Conservation (phyloP, 2,888 invertebrate species). For the Platypus cylindrus region DNA sequence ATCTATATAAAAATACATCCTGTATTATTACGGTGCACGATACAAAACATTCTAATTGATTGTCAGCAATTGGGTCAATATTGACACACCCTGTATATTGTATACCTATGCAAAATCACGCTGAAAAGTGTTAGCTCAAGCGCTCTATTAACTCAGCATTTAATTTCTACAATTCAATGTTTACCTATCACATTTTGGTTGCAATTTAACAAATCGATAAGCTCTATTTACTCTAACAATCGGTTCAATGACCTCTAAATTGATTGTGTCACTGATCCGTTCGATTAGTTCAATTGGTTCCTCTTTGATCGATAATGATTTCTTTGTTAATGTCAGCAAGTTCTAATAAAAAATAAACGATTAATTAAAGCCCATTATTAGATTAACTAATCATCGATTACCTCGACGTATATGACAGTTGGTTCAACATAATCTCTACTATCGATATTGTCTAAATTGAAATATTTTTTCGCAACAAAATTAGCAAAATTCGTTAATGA, state of each 20-base stretch:
- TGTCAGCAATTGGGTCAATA: too few species aligned
- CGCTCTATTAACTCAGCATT: neutral
- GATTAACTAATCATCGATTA: conserved; percentile 22
- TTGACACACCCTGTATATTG: conserved; percentile 1
- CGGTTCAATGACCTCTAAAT: conserved; percentile 72
- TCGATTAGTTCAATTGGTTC: conserved; percentile 62
- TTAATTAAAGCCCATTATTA: neutral
- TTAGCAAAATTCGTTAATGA: conserved; percentile 58
- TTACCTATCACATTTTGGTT: conserved; percentile 57
- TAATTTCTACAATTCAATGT: neutral
- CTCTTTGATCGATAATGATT: conserved; percentile 41
- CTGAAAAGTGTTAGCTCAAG: neutral
- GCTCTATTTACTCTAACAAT: conserved; percentile 71
- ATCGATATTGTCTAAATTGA: conserved; percentile 53
- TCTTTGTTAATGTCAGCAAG: conserved; percentile 55
- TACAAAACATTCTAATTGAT: too few species aligned
- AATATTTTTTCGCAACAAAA: conserved; percentile 53
- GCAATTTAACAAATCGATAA: conserved; percentile 56
- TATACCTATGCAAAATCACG: neutral
- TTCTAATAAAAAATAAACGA: conserved; percentile 39
- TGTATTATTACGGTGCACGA: too few species aligned
- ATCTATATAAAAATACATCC: conserved; percentile 32
- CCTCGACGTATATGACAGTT: conserved; percentile 56
- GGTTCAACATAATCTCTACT: conserved; percentile 64
- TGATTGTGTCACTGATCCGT: conserved; percentile 65